phyloP scores from a whole-genome alignment of 2,113 vertebrate genomes.

The Crotophaga sulcirostris region DNA sequence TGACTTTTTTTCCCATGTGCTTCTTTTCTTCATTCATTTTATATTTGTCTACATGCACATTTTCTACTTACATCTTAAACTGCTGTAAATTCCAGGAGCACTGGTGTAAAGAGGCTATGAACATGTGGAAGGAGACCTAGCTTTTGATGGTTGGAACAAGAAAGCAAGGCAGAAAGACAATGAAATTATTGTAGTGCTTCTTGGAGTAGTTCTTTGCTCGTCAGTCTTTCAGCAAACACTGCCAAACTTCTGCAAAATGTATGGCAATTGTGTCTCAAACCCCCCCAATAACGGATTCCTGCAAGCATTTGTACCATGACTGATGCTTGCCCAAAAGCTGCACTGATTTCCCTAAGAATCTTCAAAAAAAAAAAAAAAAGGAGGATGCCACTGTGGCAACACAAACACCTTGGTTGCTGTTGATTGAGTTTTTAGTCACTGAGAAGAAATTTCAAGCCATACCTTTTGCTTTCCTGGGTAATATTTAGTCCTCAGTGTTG shows the following conservation, averaged over 20 bases:
- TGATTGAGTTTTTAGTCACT: neutral
- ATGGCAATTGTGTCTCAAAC: neutral
- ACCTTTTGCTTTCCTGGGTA: neutral
- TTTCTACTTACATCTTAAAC: neutral
- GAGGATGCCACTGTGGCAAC: neutral
- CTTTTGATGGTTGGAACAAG: neutral
- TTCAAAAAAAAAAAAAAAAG: conserved; percentile 32
- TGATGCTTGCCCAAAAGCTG: neutral
- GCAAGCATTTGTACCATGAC: neutral
- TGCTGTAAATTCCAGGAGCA: neutral
- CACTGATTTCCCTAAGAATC: conserved; percentile 30
- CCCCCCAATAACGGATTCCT: neutral
- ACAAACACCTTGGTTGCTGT: neutral
- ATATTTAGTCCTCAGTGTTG: neutral
- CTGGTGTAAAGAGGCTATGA: neutral
- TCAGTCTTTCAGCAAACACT: neutral
- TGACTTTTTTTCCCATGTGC: neutral
- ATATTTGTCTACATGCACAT: neutral
- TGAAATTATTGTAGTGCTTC: neutral
- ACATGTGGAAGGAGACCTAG: neutral
- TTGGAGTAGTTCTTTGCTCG: neutral
- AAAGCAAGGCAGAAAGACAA: neutral
- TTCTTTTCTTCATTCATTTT: neutral
- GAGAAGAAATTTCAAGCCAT: neutral
- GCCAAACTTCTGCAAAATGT: neutral